These are phyloP conservation scores for Ypsolopha scabrella DNA, from an alignment of 2,888 invertebrate species.

Conservation along the genomic window DNA sequence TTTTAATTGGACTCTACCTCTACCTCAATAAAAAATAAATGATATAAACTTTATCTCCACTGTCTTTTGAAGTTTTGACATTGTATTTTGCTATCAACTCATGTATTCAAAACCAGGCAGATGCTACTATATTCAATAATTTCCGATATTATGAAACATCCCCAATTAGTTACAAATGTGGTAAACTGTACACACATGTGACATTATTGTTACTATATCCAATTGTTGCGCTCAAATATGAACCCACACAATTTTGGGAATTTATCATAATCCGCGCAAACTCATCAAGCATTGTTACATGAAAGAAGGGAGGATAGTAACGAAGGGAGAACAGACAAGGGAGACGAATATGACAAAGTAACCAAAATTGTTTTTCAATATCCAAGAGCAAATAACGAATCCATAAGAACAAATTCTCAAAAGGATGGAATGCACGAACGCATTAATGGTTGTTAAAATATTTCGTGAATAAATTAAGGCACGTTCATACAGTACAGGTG, in stretches of 20 bases:
- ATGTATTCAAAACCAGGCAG: conserved; percentile 25
- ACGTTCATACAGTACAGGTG: conserved; percentile 50
- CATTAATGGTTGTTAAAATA: conserved; percentile 40
- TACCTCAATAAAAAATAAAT: background rate
- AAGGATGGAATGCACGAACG: conserved; percentile 10
- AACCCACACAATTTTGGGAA: conserved; percentile 67
- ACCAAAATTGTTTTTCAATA: background rate
- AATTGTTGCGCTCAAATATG: conserved; percentile 62
- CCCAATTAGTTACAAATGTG: conserved; percentile 67
- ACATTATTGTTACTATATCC: conserved; percentile 64
- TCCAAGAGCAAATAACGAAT: background rate
- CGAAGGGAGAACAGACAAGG: conserved; percentile 33
- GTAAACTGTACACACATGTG: conserved; percentile 60
- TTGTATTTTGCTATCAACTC: background rate
- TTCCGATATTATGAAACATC: conserved; percentile 51
- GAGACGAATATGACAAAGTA: conserved; percentile 22
- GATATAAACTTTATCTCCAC: background rate
- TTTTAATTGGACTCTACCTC: background rate
- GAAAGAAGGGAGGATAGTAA: conserved; percentile 30
- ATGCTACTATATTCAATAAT: conserved; percentile 40
- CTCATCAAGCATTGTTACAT: conserved; percentile 49
- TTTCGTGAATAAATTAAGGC: conserved; percentile 42
- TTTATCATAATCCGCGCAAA: conserved; percentile 61
- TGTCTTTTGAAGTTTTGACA: background rate
- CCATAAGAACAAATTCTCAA: background rate